Evolutionary conservation across 2,113 vertebrate genomes (phyloP).

Genomic region (Corapipo altera): DNA sequence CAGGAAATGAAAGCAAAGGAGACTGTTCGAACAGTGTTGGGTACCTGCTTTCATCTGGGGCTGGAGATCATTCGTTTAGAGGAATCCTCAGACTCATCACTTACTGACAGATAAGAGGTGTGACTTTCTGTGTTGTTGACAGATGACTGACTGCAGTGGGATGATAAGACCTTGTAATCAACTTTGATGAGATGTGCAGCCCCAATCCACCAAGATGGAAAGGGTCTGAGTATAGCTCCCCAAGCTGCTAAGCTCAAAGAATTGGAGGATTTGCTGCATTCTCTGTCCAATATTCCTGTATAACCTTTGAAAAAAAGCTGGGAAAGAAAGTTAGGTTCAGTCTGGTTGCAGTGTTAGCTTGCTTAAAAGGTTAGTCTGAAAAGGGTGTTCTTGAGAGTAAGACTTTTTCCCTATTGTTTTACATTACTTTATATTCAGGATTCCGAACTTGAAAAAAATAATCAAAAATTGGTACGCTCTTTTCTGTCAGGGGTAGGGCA

Average conservation of each 20-base stretch:
- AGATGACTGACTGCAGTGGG: neutral
- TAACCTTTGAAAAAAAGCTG: neutral
- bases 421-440: neutral
- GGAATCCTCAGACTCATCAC: neutral
- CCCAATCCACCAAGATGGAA: neutral
- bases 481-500: neutral
- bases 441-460: neutral
- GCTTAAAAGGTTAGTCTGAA: neutral
- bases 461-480: neutral
- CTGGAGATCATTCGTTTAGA: neutral
- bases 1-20: neutral
- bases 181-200: neutral
- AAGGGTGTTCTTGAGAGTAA: neutral
- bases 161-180: conserved; percentile 5
- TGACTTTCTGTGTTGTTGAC: neutral
- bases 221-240: neutral
- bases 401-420: neutral
- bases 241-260: neutral
- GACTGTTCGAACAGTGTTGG: neutral
- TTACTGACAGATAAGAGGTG: conserved; percentile 6
- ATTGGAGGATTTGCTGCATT: neutral
- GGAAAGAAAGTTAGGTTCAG: neutral
- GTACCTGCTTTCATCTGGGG: neutral
- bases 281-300: neutral
- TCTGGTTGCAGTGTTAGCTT: neutral